Base-by-base conservation (phyloP, 2,888 invertebrate genomes). In the Meliscaeva auricollis region DNA sequence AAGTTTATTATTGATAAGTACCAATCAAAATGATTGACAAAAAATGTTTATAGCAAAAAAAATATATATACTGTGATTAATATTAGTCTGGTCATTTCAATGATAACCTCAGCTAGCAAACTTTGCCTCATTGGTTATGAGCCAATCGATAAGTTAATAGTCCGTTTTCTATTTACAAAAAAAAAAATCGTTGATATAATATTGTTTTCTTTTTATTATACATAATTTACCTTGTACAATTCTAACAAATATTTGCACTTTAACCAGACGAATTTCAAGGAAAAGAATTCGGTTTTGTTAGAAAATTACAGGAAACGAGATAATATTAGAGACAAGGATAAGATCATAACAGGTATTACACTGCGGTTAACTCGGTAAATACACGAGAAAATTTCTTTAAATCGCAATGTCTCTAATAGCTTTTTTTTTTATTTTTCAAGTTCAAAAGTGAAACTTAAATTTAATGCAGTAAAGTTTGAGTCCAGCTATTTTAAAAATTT, bases 51-150 rank as follows among this genome's bases (percentile, higher is more conserved):
- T 11, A 13, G 17, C 35, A 58, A 32, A 15, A 20, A 56, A 56
- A 15, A 15, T 32, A 11, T 17, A 30, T 32, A 41, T 44, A 17
- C 0, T 32, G 46, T 64, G 46, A 64, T 46, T 64, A 46, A 64
- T 64, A 30, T 30, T 7, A 30, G 46, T 64, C 64, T 64, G 46
- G 64, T 17, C 5, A 44, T 46, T 64, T 32, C 17, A 7, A 64
- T 32, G 64, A 64, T 64, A 64, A 64, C 64, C 64, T 46, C 17
- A 26, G 17, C n/a, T 46, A 32, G 2, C 1, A 5, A 32, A 64
- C 64, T 64, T 64, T 64, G 64, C 11, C 64, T 30, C 44, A 30
- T 64, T 60, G 38, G 20, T n/a, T 41, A 41, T 26, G n/a, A 60
- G 8, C 13, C 5, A 32, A 46, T 46, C 64, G 64, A 64, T 64